Conservation (phyloP, 2,113 vertebrate genomes). For the Odontophorus gujanensis region DNA sequence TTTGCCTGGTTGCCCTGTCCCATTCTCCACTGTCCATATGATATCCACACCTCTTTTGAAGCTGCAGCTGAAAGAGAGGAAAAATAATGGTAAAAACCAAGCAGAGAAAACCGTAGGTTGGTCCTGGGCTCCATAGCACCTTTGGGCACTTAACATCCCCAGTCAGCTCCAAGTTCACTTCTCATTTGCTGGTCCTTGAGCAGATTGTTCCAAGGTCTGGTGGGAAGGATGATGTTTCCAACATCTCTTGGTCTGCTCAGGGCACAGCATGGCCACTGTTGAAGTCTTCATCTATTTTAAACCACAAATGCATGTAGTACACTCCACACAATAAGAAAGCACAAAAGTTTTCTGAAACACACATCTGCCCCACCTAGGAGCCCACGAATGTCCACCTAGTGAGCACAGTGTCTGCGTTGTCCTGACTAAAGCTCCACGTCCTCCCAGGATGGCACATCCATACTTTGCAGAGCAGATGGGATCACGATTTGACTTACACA, state of each 20-base stretch:
- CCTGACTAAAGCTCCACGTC: rapidly evolving
- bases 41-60: neutral
- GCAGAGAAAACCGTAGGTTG: neutral
- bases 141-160: neutral
- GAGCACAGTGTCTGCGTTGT: neutral
- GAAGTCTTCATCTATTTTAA: neutral
- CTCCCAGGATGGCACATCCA: neutral
- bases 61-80: neutral
- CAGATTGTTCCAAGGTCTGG: neutral
- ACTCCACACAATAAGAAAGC: neutral
- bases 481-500: neutral
- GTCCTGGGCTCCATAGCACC: neutral
- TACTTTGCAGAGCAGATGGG: rapidly evolving
- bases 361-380: neutral
- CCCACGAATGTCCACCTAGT: neutral
- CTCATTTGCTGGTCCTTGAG: neutral
- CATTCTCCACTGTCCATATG: neutral
- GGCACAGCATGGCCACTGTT: neutral
- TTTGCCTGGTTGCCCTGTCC: neutral
- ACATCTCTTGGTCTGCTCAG: neutral
- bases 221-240: neutral
- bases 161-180: neutral
- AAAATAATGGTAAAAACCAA: neutral
- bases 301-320: neutral
- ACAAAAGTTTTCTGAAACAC: neutral